These are phyloP conservation scores for Sphyrna mokarran DNA, from an alignment of 2,113 vertebrate species.

Conservation along the genomic window DNA sequence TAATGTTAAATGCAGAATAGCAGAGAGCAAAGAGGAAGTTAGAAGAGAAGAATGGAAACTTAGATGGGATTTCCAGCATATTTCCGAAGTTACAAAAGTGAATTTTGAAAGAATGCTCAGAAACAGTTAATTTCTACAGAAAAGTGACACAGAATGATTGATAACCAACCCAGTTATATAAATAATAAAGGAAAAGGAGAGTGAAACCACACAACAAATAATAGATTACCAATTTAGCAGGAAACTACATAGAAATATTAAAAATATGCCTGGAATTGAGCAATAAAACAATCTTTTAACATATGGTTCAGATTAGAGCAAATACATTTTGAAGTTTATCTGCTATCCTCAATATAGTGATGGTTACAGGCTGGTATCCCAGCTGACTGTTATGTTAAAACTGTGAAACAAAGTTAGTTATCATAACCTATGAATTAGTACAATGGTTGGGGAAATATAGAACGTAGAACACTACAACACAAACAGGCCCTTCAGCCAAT, in stretches of 20 bases:
- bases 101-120: neutral
- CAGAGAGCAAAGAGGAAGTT: neutral
- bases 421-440: neutral
- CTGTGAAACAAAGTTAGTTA: neutral
- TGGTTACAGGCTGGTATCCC: neutral
- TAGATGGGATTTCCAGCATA: neutral
- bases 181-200: neutral
- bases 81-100: neutral
- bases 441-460: neutral
- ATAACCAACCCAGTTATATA: neutral
- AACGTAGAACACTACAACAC: too few relatives aligned
- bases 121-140: neutral
- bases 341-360: neutral
- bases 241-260: neutral
- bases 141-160: neutral
- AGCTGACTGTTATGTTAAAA: neutral
- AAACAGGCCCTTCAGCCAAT: too few relatives aligned
- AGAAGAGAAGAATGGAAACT: neutral
- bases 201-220: neutral
- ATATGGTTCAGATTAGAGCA: neutral
- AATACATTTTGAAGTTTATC: neutral
- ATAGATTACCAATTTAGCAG: neutral
- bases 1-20: neutral
- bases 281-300: neutral
- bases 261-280: neutral